phyloP scores from a whole-genome alignment of 2,797 vertebrate genomes.

The Oryzias dopingdopingensis region DNA sequence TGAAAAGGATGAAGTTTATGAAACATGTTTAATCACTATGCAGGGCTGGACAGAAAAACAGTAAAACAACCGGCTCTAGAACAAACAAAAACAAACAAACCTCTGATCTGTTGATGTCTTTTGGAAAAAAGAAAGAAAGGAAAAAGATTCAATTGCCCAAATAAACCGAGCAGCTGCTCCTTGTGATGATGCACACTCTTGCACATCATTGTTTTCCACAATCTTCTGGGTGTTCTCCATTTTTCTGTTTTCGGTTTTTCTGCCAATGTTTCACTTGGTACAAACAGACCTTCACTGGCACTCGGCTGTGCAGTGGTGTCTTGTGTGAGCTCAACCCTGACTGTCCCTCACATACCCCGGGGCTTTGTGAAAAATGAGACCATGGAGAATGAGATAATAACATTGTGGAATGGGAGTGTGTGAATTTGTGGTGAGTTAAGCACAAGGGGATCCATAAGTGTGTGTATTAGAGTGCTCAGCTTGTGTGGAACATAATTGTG shows the following conservation, averaged over 20 bases:
- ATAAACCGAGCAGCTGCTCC: slow-evolving; percentile 30
- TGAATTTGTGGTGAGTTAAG: slow-evolving; percentile 29
- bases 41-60: too few species aligned
- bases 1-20: too few species aligned
- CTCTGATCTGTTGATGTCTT: too few species aligned
- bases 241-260: slow-evolving; percentile 21
- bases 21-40: too few species aligned
- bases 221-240: slow-evolving; percentile 35
- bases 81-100: too few species aligned
- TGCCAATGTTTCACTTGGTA: slow-evolving; percentile 35
- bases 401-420: slow-evolving; percentile 50
- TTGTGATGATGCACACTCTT: slow-evolving; percentile 18
- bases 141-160: slow-evolving; percentile 3
- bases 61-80: too few species aligned
- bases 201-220: slow-evolving; percentile 27
- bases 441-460: slow-evolving; percentile 4
- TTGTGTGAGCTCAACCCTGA: slow-evolving; percentile 70
- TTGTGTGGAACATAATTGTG: slow-evolving; percentile 56
- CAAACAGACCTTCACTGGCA: slow-evolving; percentile 59
- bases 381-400: slow-evolving; percentile 71
- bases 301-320: slow-evolving; percentile 46
- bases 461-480: neutral
- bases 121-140: too few species aligned
- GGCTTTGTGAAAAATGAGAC: slow-evolving; percentile 72
- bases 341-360: slow-evolving; percentile 65